Evolutionary conservation across 2,797 vertebrate genomes (phyloP).

Genomic region (Chelidonichthys spinosus): DNA sequence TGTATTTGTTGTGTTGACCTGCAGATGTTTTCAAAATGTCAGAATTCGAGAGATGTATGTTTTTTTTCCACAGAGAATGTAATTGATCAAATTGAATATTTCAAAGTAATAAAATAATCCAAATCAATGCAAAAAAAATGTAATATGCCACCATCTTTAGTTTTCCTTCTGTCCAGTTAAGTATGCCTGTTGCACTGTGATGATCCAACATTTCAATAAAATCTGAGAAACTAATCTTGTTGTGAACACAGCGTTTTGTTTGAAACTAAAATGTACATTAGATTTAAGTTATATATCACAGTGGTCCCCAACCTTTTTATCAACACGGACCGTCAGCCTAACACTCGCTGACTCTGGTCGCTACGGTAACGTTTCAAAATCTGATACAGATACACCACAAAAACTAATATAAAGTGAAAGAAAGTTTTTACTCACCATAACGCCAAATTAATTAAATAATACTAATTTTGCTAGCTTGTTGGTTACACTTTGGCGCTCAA

Average conservation of each 20-base stretch:
- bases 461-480: too few relatives aligned
- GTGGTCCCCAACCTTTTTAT: too few relatives aligned
- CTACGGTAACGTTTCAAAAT: too few relatives aligned
- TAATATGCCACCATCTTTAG: constrained; percentile 53
- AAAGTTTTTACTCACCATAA: too few relatives aligned
- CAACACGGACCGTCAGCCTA: too few relatives aligned
- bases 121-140: constrained; percentile 18
- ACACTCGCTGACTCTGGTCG: too few relatives aligned
- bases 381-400: too few relatives aligned
- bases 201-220: constrained; percentile 74
- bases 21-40: constrained; percentile 48
- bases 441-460: too few relatives aligned
- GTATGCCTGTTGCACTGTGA: constrained; percentile 54
- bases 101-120: constrained; percentile 27
- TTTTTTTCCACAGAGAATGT: constrained; percentile 17
- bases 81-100: constrained; percentile 28
- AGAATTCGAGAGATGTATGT: constrained; percentile 30
- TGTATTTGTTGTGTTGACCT: constrained; percentile 47
- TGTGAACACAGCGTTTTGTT: constrained; percentile 28
- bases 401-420: too few relatives aligned
- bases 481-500: too few relatives aligned
- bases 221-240: constrained; percentile 18
- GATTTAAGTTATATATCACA: background rate
- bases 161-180: constrained; percentile 69
- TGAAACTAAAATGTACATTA: background rate